These are phyloP conservation scores for Bhutanitis thaidina DNA, from an alignment of 2,888 invertebrate species.

Conservation along the genomic window DNA sequence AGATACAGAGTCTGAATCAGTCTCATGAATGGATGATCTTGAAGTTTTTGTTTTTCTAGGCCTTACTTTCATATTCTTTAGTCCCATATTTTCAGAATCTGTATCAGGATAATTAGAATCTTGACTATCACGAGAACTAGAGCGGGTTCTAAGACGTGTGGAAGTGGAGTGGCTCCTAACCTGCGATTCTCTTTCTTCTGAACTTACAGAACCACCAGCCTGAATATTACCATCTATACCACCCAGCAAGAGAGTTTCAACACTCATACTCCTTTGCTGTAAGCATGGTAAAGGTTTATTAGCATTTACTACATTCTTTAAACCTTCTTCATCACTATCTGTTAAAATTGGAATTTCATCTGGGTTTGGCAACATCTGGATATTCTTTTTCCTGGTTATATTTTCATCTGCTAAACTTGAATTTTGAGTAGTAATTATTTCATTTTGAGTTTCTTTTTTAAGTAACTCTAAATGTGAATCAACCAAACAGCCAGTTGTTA, in stretches of 20 bases:
- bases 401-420: conserved; percentile 13
- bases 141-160: conserved; percentile 42
- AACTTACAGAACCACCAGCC: conserved; percentile 40
- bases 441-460: conserved; percentile 19
- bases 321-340: conserved; percentile 51
- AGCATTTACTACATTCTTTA: conserved; percentile 27
- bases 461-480: conserved; percentile 49
- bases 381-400: conserved; percentile 25
- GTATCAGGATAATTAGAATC: conserved; percentile 58
- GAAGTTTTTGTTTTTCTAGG: conserved; percentile 25
- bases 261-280: conserved; percentile 50
- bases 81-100: conserved; percentile 42
- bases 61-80: conserved; percentile 33
- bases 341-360: conserved; percentile 60
- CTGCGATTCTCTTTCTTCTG: conserved; percentile 42
- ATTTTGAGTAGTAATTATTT: conserved; percentile 8
- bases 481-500: conserved; percentile 63
- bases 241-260: conserved; percentile 54
- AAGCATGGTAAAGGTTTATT: conserved; percentile 27
- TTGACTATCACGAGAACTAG: conserved; percentile 58
- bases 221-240: conserved; percentile 35
- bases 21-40: conserved; percentile 41
- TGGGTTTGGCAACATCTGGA: conserved; percentile 51
- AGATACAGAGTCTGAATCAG: conserved; percentile 63
- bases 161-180: conserved; percentile 46